phyloP scores from a whole-genome alignment of 2,113 vertebrate genomes.

The Poecile atricapillus region DNA sequence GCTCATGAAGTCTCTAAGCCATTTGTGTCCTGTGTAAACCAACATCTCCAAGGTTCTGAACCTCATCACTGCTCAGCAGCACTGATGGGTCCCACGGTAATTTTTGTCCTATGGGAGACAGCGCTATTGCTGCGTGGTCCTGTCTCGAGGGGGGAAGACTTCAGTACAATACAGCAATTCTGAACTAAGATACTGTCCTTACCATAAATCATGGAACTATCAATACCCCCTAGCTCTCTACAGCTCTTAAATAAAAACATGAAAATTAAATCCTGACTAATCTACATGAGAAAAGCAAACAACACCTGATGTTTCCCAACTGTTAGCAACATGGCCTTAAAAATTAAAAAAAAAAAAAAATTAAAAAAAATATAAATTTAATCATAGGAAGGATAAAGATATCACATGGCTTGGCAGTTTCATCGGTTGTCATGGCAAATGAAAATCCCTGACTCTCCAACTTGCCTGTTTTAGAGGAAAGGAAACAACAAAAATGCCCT shows the following conservation, averaged over 20 bases:
- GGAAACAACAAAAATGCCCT: background rate
- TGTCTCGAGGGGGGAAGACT: background rate
- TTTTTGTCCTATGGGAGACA: background rate
- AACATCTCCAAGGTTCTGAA: background rate
- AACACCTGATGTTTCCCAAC: constrained; percentile 42
- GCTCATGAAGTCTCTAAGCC: background rate
- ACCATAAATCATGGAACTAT: background rate
- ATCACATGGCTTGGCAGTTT: constrained; percentile 10
- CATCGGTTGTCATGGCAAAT: constrained; percentile 57
- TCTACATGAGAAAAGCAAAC: constrained; percentile 43
- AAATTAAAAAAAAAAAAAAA: background rate
- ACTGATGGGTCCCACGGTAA: accelerated
- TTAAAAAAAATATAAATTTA: too few species aligned
- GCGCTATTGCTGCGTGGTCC: background rate
- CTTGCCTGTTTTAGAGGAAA: constrained; percentile 17
- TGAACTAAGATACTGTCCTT: background rate
- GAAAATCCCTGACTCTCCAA: constrained; percentile 4
- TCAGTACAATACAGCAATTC: background rate
- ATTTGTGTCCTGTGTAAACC: background rate
- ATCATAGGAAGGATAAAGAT: constrained; percentile 10
- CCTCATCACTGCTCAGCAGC: background rate
- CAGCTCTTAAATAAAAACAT: constrained; percentile 6
- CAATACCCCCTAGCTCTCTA: background rate
- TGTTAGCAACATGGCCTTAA: background rate
- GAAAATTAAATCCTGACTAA: background rate